Base-by-base conservation (phyloP, 2,113 vertebrate genomes). In the Siphamia tubifer region DNA sequence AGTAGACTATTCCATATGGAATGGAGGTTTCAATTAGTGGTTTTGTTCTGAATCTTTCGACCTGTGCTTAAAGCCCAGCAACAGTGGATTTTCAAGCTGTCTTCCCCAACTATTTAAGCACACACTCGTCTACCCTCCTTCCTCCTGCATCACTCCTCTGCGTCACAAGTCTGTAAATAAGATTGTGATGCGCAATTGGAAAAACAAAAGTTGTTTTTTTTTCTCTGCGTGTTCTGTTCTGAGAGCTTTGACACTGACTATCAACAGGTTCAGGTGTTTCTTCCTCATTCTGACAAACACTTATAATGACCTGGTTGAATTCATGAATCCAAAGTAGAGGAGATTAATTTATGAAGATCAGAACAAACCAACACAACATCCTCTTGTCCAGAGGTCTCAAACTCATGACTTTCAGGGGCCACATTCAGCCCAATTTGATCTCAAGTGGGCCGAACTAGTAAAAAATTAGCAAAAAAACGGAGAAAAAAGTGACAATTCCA, bases 111-210 rank as follows among this genome's bases (percentile, higher is more conserved):
- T 15, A n/a, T 54, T 10, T 65, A 73, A 43, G 32, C 2, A 7
- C 43, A 8, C 58, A 6, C 36, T 51, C 38, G 21, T 36, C 21
- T 12, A 27, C 13, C 3, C 5, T 4, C 42, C 31, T 39, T 51
- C 24, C 23, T 27, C 67, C 8, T 53, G 28, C 28, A 57, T 75
- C 67, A 85, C 69, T 87, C 49, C 63, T 72, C 42, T 79, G 66
- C 81, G 77, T 90, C 83, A 83, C 67, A 81, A 72, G 78, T 64
- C 48, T 72, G 70, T 9, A 73, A 43, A 77, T 75, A 53, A 85
- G 48, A 67, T 61, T 68, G 66, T 35, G 19, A 67, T 31, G 15
- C 39, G 8, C 55, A 68, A 84, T 71, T 70, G n/a, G 72, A 76
- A 79, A n/a, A 77, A 61, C 54, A 13, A 49, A 49, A 24, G 27